These are phyloP conservation scores for Cephus sareptanus DNA, from an alignment of 2,888 invertebrate genomes.

Conservation along the genomic window DNA sequence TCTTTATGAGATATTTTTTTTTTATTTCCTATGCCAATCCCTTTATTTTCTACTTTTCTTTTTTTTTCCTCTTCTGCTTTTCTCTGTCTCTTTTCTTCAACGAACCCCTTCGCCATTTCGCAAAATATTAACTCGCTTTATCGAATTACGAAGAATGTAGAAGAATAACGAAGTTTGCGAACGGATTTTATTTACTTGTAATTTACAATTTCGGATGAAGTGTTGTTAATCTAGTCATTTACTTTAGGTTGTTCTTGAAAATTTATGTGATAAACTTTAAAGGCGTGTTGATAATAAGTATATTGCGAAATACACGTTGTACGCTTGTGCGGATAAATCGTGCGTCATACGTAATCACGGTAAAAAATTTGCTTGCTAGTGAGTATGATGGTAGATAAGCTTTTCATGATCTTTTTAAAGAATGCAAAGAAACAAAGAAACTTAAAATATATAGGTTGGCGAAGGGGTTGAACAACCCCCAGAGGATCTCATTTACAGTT, in stretches of 20 bases:
- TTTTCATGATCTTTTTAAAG: background rate
- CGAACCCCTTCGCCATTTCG: background rate
- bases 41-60: background rate
- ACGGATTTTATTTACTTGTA: background rate
- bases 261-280: background rate
- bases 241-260: background rate
- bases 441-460: conserved; percentile 6
- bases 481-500: background rate
- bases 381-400: background rate
- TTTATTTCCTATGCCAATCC: background rate
- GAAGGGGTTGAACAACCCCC: background rate
- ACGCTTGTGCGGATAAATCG: background rate
- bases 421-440: background rate
- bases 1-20: background rate
- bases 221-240: background rate
- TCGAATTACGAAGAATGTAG: background rate
- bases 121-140: background rate
- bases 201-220: background rate
- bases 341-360: background rate
- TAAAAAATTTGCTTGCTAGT: background rate
- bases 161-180: background rate
- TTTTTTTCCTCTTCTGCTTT: too few species aligned
- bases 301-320: background rate
- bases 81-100: background rate
- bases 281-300: background rate